Base-by-base conservation (phyloP, 2,113 vertebrate species). In the Varanus salvator region DNA sequence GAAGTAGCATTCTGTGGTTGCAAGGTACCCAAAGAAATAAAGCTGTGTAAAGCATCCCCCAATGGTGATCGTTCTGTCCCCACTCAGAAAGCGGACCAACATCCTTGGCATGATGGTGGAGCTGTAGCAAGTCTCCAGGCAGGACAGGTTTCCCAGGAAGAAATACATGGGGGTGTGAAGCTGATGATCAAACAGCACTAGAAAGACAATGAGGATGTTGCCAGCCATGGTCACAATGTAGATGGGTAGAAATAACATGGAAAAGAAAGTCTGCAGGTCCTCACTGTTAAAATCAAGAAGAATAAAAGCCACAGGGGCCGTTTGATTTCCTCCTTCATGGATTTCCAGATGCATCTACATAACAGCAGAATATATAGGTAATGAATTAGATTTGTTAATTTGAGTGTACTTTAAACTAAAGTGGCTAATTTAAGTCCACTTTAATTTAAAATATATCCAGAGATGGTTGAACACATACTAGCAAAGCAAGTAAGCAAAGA, bases 151-250 rank as follows among this genome's bases (percentile, higher is more conserved):
- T 57, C 89, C 64, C 64, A 90, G 75, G 66, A 90, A 80, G 27
- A 80, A 90, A 71, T 85, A 85, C 89, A 90, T 90, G 17, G 89
- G 83, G 8, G 89, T 85, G n/a, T 80, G 75, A n/a, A 80, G 75
- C 12, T 66, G 17, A 9, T 3, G 68, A 31, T 54, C 6, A 3
- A 71, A 0, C 1, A 80, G 5, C 29, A 80, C 76, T 8, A 90
- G 34, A 21, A 76, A 4, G 6, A 84, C 6, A 19, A 90, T 90
- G 50, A 69, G 15, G 12, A 80, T 68, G 50, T 90, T 90, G 5
- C 89, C 83, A 78, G 27, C 27, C 8, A 90, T 57, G 29, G 64
- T 85, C 1, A 34, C 23, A 29, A 86, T 6, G 3, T 90, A 86
- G 48, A 90, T 69, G 11, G n/a, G 7, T n/a, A 90, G 84, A 44